Base-by-base conservation (phyloP, 1,140 invertebrate genomes). In the Conopomorpha cramerella region DNA sequence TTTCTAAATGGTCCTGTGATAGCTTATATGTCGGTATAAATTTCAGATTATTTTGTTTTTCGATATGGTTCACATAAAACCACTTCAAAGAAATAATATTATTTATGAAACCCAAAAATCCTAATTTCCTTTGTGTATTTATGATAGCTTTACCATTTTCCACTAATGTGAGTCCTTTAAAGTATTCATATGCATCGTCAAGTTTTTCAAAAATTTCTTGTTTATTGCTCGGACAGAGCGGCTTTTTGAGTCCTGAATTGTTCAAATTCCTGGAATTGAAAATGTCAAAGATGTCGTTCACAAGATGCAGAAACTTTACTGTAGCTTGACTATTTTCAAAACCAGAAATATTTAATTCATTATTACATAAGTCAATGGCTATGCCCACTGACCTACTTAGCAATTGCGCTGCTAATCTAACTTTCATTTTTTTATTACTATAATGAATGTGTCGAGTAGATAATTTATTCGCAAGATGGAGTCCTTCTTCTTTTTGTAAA, bases 1-100 rank as follows among this genome's bases (percentile, higher is more conserved):
- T 31, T 50, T 72, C 62, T 2, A 70, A 10, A 35, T 67, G 55
- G 40, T 70, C 64, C 36, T 65, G 57, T 18, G 10, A 23, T 23
- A 23, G 10, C 10, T 23, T 23, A 23, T 23, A 23, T 6, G 10
- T 6, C 4, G 19, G 19, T 3, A 29, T 10, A 13, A 29, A 29
- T 29, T 13, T 29, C 19, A 23, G 11, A 7, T 4, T 4, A 11
- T 11, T 41, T 36, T 49, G 41, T 36, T 49, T 31, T 23, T 18
- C 12, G 18, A 46, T 25, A 47, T 35, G 43, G 10, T 36, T 30
- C 13, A 43, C 27, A 43, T 35, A 60, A 32, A 58, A 36, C 27
- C n/a, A 16, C 30, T 27, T 32, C 30, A 52, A 40, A 39, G 41
- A 50, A 37, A 44, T 12, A 12, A 54, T 41, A 41, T 31, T 42